phyloP scores from a whole-genome alignment of 2,797 vertebrate genomes.

The Coilia nasus region DNA sequence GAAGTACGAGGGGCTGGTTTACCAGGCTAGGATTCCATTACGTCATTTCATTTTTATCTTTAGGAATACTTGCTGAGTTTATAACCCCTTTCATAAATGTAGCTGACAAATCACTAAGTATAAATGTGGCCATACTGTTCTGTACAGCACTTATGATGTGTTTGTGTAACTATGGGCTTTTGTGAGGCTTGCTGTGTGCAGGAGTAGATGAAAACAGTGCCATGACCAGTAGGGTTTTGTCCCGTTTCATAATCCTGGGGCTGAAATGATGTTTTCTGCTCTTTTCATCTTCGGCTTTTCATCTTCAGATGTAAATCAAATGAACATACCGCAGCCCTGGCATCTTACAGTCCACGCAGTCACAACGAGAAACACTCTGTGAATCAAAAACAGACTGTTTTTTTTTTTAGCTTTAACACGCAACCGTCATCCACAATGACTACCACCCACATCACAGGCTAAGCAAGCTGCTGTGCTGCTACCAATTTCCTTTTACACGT shows the following conservation, averaged over 20 bases:
- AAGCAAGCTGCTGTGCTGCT: background rate
- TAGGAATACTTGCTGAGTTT: background rate
- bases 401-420: background rate
- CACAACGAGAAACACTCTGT: constrained; percentile 9
- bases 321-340: background rate
- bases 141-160: background rate
- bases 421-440: background rate
- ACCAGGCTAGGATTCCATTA: background rate
- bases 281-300: background rate
- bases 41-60: background rate
- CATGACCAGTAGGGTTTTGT: background rate
- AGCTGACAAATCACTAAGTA: background rate
- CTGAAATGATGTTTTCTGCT: background rate
- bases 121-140: background rate
- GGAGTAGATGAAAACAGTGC: background rate
- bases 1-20: too few relatives aligned
- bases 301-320: background rate
- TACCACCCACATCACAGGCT: background rate
- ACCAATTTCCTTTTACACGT: background rate
- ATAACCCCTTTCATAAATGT: background rate
- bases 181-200: background rate
- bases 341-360: background rate
- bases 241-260: background rate
- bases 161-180: background rate
- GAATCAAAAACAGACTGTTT: background rate